Evolutionary conservation across 2,113 vertebrate genomes (phyloP), one percentile per base, ranked within the genome.

Genomic region (Lagopus muta): DNA sequence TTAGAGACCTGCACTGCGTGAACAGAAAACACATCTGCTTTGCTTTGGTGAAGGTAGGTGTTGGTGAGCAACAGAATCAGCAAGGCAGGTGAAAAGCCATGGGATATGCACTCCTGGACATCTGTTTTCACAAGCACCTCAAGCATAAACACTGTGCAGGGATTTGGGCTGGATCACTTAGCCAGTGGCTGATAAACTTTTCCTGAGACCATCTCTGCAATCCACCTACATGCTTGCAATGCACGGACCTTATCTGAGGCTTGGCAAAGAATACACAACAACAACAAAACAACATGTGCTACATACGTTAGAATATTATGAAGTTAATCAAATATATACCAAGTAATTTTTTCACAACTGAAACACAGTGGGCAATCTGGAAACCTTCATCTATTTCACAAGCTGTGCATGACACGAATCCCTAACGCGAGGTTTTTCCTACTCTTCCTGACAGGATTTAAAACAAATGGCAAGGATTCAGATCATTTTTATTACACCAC

Each of bases 391-490:
- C 42, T 72, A 16, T 12, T 61, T 20, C 38, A 71, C 9, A 22
- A 13, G 13, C 50, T 71, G 32, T 16, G 45, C 45, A 18, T 13
- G 38, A 40, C 47, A 71, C 65, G 32, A 57, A 61, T 47, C 47
- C 32, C 20, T 40, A 34, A 92, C 40, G 21, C 10, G 57, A 80
- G 50, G 47, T 9, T 72, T 45, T 9, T 57, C 55, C 22, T 50
- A 36, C 19, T 8, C 0, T 1, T 52, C 64, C 85, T 83, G 60
- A 75, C 17, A 88, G 61, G 40, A 85, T 8, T 57, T 40, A 69
- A 70, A 21, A 58, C 0, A 0, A 89, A 67, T 0, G 1, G 27
- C 17, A 24, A 48, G 11, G 9, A 20, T 38, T 72, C n/a, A 28
- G 27, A 36, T 30, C 1, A 25, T 9, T 89, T 75, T 18, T 55